Evolutionary conservation across 2,113 vertebrate species (phyloP).

Genomic region (Brienomyrus brachyistius): DNA sequence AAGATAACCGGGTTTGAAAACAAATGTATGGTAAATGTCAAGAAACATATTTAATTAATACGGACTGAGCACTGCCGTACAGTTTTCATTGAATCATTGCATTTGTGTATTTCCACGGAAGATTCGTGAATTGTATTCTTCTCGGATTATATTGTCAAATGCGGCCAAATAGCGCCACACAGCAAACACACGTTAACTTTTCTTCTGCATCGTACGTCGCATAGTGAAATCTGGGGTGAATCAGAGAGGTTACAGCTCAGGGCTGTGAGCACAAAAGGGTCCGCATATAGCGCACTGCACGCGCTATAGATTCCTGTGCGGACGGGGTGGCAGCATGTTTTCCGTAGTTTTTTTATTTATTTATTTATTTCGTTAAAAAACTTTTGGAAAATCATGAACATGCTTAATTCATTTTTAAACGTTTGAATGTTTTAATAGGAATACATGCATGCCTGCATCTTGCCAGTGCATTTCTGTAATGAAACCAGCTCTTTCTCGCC

Average conservation of each 20-base stretch:
- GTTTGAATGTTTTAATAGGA: neutral
- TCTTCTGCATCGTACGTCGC: neutral
- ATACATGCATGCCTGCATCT: neutral
- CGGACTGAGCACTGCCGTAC: neutral
- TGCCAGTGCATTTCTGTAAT: neutral
- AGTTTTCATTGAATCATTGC: neutral
- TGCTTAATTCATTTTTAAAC: neutral
- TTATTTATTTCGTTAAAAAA: neutral
- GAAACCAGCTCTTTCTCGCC: neutral
- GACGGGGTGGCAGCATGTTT: neutral
- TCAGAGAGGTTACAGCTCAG: neutral
- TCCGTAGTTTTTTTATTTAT: neutral
- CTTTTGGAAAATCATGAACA: neutral
- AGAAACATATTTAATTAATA: neutral
- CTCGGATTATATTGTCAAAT: neutral
- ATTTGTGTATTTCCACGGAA: neutral
- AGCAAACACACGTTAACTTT: neutral
- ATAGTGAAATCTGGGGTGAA: neutral
- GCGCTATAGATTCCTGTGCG: neutral
- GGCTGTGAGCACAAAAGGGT: neutral
- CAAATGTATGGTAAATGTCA: neutral
- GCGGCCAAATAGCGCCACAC: neutral
- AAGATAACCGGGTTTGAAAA: neutral
- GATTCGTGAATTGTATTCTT: neutral
- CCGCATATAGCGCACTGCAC: neutral